Evolutionary conservation across 2,888 invertebrate species (phyloP).

Genomic region (Prosapia bicincta): DNA sequence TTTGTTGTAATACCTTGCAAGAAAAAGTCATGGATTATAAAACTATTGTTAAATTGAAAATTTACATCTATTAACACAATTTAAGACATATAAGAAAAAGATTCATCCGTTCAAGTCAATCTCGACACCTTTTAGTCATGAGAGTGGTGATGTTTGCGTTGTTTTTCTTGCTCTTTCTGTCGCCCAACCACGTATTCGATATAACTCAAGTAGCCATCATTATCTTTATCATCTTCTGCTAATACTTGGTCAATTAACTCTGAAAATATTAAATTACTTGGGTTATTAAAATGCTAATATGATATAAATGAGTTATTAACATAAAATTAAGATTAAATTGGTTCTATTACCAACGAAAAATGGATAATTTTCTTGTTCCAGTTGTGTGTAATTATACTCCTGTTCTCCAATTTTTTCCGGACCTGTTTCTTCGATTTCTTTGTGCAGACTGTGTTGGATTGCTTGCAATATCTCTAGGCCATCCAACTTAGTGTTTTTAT

Average conservation of each 20-base stretch:
- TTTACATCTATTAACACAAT: too few relatives aligned
- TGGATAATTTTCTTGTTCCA: conserved; percentile 48
- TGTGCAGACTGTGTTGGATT: conserved; percentile 68
- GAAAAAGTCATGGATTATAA: too few relatives aligned
- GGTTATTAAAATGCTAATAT: too few relatives aligned
- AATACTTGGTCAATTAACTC: conserved; percentile 84
- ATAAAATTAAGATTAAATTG: neutral
- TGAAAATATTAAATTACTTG: too few relatives aligned
- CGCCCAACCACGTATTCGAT: conserved; percentile 64
- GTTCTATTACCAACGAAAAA: conserved; percentile 50
- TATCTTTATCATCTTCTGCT: conserved; percentile 75
- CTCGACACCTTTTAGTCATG: conserved; percentile 7
- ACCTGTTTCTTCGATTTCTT: conserved; percentile 52
- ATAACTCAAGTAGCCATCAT: conserved; percentile 84
- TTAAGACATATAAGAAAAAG: too few relatives aligned
- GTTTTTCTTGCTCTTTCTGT: conserved; percentile 42
- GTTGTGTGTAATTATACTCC: conserved; percentile 33
- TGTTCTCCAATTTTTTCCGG: conserved; percentile 46
- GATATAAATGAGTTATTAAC: too few relatives aligned
- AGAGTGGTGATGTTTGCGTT: conserved; percentile 1
- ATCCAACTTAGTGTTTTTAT: conserved; percentile 84
- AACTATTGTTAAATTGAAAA: too few relatives aligned
- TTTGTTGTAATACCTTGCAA: too few relatives aligned
- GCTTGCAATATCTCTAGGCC: conserved; percentile 86
- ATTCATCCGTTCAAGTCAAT: too few relatives aligned